phyloP scores from a whole-genome alignment of 2,888 invertebrate species.

The Drosophila mimetica region DNA sequence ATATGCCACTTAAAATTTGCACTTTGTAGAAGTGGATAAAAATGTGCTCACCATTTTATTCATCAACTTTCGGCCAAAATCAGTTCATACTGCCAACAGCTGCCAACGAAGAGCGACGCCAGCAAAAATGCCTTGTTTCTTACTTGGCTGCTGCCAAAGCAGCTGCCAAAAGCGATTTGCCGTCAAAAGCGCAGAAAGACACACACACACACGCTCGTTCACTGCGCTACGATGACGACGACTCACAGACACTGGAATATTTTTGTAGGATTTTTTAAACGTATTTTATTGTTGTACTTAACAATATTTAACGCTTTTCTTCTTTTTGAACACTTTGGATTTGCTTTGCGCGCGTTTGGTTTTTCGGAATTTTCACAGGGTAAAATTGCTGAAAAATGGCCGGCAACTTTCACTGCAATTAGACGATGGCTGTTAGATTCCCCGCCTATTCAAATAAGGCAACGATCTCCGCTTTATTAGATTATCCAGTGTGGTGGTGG shows the following conservation, averaged over 20 bases:
- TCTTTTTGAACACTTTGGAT: conserved; percentile 58
- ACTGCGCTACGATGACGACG: conserved; percentile 12
- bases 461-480: conserved; percentile 36
- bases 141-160: conserved; percentile 55
- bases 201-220: conserved; percentile 40
- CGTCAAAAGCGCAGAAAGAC: conserved; percentile 47
- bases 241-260: conserved; percentile 46
- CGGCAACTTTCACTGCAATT: conserved; percentile 67
- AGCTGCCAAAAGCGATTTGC: conserved; percentile 63
- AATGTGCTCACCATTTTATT: conserved; percentile 74
- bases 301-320: conserved; percentile 56
- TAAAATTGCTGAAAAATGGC: conserved; percentile 62
- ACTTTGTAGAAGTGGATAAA: conserved; percentile 25
- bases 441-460: conserved; percentile 31
- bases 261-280: conserved; percentile 7
- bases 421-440: conserved; percentile 28
- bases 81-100: conserved; percentile 80
- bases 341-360: conserved; percentile 57
- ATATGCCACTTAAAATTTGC: conserved; percentile 41
- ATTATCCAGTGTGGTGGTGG: conserved; percentile 18
- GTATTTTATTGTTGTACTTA: conserved; percentile 38
- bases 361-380: conserved; percentile 62
- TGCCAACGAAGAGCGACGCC: conserved; percentile 70
- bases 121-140: conserved; percentile 58
- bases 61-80: conserved; percentile 68